Evolutionary conservation across 2,888 invertebrate genomes (phyloP).

Genomic region (Calliopum simillimum): DNA sequence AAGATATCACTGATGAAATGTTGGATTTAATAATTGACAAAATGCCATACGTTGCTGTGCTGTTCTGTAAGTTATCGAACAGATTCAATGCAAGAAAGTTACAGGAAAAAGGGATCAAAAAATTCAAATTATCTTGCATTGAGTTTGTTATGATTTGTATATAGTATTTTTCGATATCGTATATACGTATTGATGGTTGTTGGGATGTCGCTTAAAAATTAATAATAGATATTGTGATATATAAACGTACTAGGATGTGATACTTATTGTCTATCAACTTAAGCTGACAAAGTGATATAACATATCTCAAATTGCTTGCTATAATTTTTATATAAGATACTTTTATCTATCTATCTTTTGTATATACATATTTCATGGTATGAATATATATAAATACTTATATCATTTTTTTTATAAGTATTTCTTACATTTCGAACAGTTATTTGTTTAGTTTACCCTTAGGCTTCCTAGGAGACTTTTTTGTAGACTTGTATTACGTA

Average conservation of each 20-base stretch:
- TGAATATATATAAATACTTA: no score
- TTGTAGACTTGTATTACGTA: no score
- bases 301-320: slow-evolving; percentile 1
- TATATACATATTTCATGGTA: no score
- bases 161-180: background rate
- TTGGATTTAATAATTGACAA: slow-evolving; percentile 88
- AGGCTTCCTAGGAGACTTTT: no score
- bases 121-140: background rate
- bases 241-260: no score
- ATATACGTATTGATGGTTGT: no score
- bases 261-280: background rate
- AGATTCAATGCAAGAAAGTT: background rate
- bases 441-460: no score
- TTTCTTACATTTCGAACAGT: no score
- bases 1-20: slow-evolving; percentile 95
- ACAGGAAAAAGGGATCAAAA: background rate
- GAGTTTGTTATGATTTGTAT: slow-evolving; percentile 1
- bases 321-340: background rate
- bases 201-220: no score
- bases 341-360: no score
- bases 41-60: slow-evolving; percentile 88
- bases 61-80: slow-evolving; percentile 81
- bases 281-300: background rate
- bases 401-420: no score
- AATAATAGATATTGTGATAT: no score